phyloP scores from a whole-genome alignment of 2,113 vertebrate species.

The Vidua macroura region DNA sequence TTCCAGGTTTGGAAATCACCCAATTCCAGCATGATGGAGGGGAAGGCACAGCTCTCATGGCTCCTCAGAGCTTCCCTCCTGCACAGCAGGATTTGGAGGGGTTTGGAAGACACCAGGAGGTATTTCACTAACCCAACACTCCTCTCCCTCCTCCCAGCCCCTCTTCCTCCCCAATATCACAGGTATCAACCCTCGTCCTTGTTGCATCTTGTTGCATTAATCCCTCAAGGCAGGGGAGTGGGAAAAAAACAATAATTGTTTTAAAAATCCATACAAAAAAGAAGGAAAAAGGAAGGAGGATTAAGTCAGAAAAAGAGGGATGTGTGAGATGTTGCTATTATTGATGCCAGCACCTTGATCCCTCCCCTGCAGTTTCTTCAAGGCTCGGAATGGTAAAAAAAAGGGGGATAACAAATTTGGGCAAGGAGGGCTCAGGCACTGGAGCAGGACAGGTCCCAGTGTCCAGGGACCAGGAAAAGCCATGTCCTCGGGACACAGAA shows the following conservation, averaged over 20 bases:
- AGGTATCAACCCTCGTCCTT: neutral
- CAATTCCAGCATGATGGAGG: accelerated
- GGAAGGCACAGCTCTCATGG: neutral
- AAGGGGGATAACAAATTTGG: neutral
- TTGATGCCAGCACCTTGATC: accelerated
- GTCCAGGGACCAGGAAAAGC: neutral
- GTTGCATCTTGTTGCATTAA: neutral
- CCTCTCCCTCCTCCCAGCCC: neutral
- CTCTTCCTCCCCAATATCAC: neutral
- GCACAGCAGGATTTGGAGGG: neutral
- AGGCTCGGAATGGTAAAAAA: neutral
- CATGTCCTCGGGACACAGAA: accelerated
- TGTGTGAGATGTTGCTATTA: neutral
- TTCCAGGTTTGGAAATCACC: neutral
- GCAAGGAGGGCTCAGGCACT: neutral
- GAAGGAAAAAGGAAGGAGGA: neutral
- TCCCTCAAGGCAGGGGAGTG: neutral
- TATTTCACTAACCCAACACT: neutral
- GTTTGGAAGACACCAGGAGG: neutral
- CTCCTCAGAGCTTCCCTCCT: neutral
- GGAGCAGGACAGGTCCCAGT: neutral
- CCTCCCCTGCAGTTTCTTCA: neutral
- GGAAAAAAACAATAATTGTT: neutral
- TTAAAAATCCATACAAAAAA: neutral
- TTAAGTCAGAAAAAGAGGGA: neutral